Evolutionary conservation across 2,113 vertebrate species (phyloP).

Genomic region (Beaufortia kweichowensis): DNA sequence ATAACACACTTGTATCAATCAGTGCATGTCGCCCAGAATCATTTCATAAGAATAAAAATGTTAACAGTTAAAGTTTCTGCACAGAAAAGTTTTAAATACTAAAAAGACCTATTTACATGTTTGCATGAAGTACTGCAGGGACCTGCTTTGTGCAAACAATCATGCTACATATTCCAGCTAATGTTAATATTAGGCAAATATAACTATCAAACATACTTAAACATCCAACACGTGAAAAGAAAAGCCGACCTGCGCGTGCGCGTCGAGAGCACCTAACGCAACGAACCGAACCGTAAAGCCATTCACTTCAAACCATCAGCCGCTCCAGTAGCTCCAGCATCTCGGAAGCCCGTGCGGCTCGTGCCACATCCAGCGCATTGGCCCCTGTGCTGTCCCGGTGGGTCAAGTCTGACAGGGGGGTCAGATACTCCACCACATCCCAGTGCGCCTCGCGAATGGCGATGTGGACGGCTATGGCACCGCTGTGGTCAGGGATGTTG

Average conservation of each 20-base stretch:
- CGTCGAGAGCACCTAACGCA: neutral
- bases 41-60: constrained; percentile 63
- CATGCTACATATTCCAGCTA: constrained; percentile 69
- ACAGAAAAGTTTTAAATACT: constrained; percentile 65
- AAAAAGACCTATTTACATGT: constrained; percentile 67
- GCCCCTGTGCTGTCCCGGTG: constrained; percentile 75
- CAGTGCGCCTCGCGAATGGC: constrained; percentile 79
- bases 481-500: constrained; percentile 74
- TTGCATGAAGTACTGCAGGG: constrained; percentile 63
- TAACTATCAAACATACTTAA: constrained; percentile 46
- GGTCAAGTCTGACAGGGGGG: constrained; percentile 75
- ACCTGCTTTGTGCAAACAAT: constrained; percentile 77
- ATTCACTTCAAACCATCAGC: constrained; percentile 48
- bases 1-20: constrained; percentile 68
- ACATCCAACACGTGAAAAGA: constrained; percentile 16
- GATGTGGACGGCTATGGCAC: constrained; percentile 83
- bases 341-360: constrained; percentile 62
- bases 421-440: constrained; percentile 80
- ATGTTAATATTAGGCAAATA: constrained; percentile 60
- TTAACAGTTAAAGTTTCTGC: constrained; percentile 67
- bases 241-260: neutral
- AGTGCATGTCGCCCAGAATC: constrained; percentile 63
- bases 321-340: constrained; percentile 68
- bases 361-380: constrained; percentile 78
- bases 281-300: neutral